A percentile compares a stretch with the other conserved stretches of the same genome.
phyloP scores from a whole-genome alignment of 2,888 invertebrate genomes.

The Macaria liturata region DNA sequence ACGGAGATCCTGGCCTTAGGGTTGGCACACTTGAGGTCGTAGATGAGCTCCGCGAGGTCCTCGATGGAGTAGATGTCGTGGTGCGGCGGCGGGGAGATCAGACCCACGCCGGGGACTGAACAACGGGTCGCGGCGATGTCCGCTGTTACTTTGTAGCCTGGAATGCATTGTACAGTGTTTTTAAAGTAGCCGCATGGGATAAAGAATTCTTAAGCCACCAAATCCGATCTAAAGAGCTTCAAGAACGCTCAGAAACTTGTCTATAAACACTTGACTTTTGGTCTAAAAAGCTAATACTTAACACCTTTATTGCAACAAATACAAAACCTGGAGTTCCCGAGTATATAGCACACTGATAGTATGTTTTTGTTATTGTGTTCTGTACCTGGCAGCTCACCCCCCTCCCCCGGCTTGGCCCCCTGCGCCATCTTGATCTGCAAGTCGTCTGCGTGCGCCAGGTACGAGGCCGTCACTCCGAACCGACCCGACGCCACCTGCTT shows the following conservation, averaged over 20 bases:
- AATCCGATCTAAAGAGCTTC: too few species aligned
- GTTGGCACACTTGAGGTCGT: constrained; percentile 98
- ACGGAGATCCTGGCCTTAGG: constrained; percentile 97
- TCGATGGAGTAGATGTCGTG: constrained; percentile 99
- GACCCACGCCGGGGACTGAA: constrained; percentile 97
- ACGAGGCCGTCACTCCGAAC: constrained; percentile 98
- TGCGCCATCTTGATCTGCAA: constrained; percentile 99
- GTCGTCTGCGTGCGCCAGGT: constrained; percentile 98
- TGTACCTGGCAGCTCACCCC: constrained; percentile 95
- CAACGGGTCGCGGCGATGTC: constrained; percentile 98
- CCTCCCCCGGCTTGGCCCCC: constrained; percentile 99
- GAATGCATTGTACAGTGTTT: too few species aligned
- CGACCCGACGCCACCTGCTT: constrained; percentile 99
- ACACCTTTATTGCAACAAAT: too few species aligned
- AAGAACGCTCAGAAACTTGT: too few species aligned
- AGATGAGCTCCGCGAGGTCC: constrained; percentile 98
- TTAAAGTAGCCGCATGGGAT: too few species aligned
- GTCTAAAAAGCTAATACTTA: too few species aligned
- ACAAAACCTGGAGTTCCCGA: too few species aligned
- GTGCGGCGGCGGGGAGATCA: constrained; percentile 99
- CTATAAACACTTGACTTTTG: too few species aligned
- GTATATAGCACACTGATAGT: too few species aligned
- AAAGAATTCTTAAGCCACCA: too few species aligned
- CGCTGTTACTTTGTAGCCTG: constrained; percentile 92
- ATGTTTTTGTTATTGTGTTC: too few species aligned